Evolutionary conservation across 1,140 invertebrate species (phyloP), one percentile per base, ranked within the genome.

Genomic region (Calephelis virginiensis): DNA sequence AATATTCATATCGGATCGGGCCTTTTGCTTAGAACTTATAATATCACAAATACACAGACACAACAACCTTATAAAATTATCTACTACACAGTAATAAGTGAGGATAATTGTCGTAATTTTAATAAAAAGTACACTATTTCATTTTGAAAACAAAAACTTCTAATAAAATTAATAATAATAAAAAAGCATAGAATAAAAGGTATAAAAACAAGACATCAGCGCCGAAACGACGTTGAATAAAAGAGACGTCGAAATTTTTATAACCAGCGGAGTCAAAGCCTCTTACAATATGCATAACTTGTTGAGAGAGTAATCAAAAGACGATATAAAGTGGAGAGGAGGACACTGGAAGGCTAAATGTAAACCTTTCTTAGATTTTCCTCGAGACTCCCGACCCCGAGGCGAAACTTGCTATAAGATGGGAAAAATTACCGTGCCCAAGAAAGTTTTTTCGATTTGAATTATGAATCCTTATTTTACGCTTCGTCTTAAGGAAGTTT

Each of bases 381-480:
- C 82, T 76, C 70, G 79, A 76, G 83, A 81, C 72, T 73, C 74
- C 72, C 81, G 82, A 85, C 85, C 88, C 85, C 86, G 87, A 63
- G 80, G 82, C 83, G 72, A 88, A 86, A 90, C 83, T 89, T 85
- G 80, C 82, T 72, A 74, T 88, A 89, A 91, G 89, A 89, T 89
- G 86, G 86, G 82, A 91, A 89, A 91, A 91, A 91, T 89, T 91
- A 91, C 89, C 76, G 75, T 76, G 75, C 78, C 75, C 79, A 80
- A 70, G 76, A 85, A 91, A 91, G 79, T 91, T 91, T 91, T 91
- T 91, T 89, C 89, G 85, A 89, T 91, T 91, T 89, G 86, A 91
- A 91, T 91, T 91, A 91, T 89, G 86, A 89, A 89, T 89, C 85
- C 86, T 91, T 89, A 89, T 89, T 91, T 91, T 84, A 90, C 83